Evolutionary conservation across 92 coral and sea anemone genomes (phyloP).

Genomic region (Umimayanthus kanabou): DNA sequence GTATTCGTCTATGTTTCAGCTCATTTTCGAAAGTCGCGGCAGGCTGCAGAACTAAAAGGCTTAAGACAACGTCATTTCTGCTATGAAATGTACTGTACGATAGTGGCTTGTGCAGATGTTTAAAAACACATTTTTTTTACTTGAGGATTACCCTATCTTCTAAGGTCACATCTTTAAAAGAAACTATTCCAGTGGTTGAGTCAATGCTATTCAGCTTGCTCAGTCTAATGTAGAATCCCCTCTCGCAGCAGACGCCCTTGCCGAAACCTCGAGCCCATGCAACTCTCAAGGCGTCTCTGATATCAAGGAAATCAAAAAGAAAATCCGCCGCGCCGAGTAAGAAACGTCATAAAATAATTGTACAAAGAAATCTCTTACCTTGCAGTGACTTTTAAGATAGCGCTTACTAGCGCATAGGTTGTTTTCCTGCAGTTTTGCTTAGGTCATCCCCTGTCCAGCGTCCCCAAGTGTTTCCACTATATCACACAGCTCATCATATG

Average conservation of each 20-base stretch:
- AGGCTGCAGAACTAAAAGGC: slow-evolving; percentile 4
- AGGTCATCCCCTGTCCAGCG: slow-evolving; percentile 65
- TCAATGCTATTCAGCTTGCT: background rate
- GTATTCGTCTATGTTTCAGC: background rate
- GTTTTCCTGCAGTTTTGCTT: too few relatives aligned
- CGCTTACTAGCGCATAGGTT: too few relatives aligned
- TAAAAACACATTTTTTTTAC: slow-evolving; percentile 2
- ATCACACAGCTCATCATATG: slow-evolving; percentile 64
- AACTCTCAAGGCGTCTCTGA: background rate
- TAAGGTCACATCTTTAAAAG: background rate
- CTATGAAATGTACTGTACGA: slow-evolving; percentile 6
- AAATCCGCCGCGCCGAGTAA: background rate
- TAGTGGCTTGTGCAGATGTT: background rate
- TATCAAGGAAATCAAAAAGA: background rate
- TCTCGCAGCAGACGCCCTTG: background rate
- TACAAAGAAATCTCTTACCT: slow-evolving; percentile 36
- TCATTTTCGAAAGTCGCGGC: background rate
- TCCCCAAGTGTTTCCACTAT: slow-evolving; percentile 62
- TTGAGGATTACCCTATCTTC: slow-evolving; percentile 2
- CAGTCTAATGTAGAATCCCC: background rate
- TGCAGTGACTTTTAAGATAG: too few relatives aligned
- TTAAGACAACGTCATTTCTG: background rate
- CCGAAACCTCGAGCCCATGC: slow-evolving; percentile 2
- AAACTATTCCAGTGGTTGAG: slow-evolving; percentile 15
- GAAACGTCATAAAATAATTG: background rate